phyloP scores from a whole-genome alignment of 2,797 vertebrate genomes.

The Melanotaenia nigrans region DNA sequence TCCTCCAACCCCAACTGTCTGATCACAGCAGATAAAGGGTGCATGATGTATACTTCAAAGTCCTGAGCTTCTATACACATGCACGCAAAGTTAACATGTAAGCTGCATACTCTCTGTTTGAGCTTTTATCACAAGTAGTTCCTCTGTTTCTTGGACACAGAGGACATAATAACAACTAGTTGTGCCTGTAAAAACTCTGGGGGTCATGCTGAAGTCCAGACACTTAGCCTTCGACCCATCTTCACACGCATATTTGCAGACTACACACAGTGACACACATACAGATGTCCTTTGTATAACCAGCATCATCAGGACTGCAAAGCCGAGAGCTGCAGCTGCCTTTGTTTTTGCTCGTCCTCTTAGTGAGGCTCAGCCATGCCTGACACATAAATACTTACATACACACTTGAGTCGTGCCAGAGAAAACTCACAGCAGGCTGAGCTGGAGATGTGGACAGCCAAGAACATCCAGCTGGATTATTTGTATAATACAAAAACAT shows the following conservation, averaged over 20 bases:
- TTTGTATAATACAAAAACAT: constrained; percentile 55
- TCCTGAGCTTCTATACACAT: not conserved
- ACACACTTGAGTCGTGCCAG: constrained; percentile 38
- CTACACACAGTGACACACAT: constrained; percentile 27
- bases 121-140: not conserved
- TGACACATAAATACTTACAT: constrained; percentile 16
- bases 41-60: constrained; percentile 16
- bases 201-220: constrained; percentile 40
- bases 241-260: constrained; percentile 23
- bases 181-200: constrained; percentile 22
- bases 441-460: constrained; percentile 47
- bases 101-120: not conserved
- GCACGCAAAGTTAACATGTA: constrained; percentile 10
- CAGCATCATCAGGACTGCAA: constrained; percentile 34
- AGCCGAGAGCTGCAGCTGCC: constrained; percentile 41
- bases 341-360: constrained; percentile 21
- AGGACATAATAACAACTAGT: constrained; percentile 28
- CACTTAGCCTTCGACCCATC: constrained; percentile 50
- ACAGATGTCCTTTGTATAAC: constrained; percentile 45
- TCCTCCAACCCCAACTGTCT: constrained; percentile 7
- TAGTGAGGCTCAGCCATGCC: constrained; percentile 20
- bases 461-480: constrained; percentile 62
- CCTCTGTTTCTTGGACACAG: not conserved
- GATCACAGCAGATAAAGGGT: constrained; percentile 15
- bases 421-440: constrained; percentile 56